These are phyloP conservation scores for Tribolium madens DNA, from an alignment of 1,140 invertebrate species.

Conservation along the genomic window DNA sequence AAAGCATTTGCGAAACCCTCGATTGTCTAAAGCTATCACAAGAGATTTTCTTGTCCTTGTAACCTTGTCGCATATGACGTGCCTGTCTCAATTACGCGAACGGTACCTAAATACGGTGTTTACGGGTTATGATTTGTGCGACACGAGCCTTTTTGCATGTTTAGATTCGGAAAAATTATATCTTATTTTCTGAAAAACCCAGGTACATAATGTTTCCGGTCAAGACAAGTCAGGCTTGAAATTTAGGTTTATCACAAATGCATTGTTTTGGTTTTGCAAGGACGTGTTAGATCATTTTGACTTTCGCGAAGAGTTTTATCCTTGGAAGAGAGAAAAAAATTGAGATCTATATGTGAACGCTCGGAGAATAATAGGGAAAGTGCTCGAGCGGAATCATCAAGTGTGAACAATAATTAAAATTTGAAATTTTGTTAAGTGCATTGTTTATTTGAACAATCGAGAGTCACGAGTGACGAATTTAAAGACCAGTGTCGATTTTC, in stretches of 20 bases:
- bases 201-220: conserved; percentile 20
- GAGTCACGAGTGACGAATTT: not conserved
- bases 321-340: conserved; percentile 6
- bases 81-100: conserved; percentile 13
- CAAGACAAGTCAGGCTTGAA: not conserved
- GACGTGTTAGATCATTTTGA: not conserved
- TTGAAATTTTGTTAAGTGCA: conserved; percentile 23
- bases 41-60: not conserved
- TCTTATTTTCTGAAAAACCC: not conserved
- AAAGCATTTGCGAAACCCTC: not conserved
- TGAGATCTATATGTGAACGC: conserved; percentile 1
- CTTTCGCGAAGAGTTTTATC: conserved; percentile 2
- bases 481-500: not conserved
- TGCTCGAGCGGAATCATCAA: conserved; percentile 23
- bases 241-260: conserved; percentile 1
- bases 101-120: conserved; percentile 24
- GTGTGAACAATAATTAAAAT: conserved; percentile 42
- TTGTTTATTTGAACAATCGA: conserved; percentile 24
- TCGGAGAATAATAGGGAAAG: conserved; percentile 40
- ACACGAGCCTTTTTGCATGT: not conserved
- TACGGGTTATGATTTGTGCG: not conserved
- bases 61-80: conserved; percentile 12
- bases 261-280: conserved; percentile 17
- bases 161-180: not conserved
- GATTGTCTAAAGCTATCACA: not conserved